phyloP scores from a whole-genome alignment of 2,113 vertebrate genomes.

The Madoqua kirkii region DNA sequence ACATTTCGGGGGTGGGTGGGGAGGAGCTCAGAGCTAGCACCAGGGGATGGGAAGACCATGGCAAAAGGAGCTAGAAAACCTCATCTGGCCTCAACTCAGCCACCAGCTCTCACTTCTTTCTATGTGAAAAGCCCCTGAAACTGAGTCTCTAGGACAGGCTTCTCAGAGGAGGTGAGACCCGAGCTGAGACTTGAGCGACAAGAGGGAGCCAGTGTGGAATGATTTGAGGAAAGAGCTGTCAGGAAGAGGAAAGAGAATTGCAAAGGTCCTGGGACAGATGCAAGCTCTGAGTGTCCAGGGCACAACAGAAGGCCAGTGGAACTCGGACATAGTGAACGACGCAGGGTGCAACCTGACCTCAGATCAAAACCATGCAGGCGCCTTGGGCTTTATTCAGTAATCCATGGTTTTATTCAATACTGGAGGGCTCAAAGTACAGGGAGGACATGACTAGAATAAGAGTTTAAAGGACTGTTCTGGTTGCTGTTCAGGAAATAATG shows the following conservation, averaged over 20 bases:
- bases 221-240: neutral
- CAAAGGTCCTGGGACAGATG: neutral
- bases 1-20: neutral
- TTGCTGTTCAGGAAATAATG: neutral
- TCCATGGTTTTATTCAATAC: neutral
- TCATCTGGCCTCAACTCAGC: neutral
- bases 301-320: neutral
- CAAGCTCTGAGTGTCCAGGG: neutral
- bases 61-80: neutral
- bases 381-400: neutral
- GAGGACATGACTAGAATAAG: neutral
- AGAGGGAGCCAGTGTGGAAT: neutral
- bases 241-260: neutral
- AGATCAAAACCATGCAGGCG: neutral
- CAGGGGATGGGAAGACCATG: neutral
- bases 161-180: neutral
- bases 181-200: neutral
- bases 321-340: neutral
- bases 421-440: neutral
- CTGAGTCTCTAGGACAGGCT: neutral
- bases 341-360: neutral
- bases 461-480: neutral
- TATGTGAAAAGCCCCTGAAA: neutral
- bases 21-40: neutral
- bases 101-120: neutral